A percentile compares a stretch with the other conserved stretches of the same genome.
Evolutionary conservation across 2,113 vertebrate species (phyloP).

Genomic region (Alligator sinensis): DNA sequence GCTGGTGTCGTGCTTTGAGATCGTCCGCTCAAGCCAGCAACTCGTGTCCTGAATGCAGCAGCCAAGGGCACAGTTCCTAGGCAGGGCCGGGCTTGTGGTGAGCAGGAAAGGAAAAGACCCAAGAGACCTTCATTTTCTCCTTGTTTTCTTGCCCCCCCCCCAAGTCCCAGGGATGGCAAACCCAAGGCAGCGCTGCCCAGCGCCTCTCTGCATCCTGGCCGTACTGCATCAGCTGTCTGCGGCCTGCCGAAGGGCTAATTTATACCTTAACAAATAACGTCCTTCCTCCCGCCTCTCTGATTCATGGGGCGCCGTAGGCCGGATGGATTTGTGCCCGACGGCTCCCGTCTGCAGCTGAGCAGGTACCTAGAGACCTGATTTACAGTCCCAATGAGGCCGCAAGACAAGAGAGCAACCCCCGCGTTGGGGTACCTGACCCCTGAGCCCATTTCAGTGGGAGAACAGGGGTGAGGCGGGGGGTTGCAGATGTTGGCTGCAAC

Average conservation of each 20-base stretch:
- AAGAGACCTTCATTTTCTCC: background rate
- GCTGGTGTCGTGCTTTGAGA: background rate
- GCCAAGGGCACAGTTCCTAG: background rate
- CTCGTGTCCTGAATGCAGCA: slow-evolving; percentile 37
- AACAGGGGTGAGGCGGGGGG: background rate
- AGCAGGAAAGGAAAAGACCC: background rate
- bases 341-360: slow-evolving; percentile 34
- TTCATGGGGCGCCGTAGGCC: slow-evolving; percentile 40
- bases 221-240: slow-evolving; percentile 17
- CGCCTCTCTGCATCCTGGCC: background rate
- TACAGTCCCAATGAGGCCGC: background rate
- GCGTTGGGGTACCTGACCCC: fast-evolving
- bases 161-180: background rate
- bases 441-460: fast-evolving
- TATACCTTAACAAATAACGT: slow-evolving; percentile 53
- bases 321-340: slow-evolving; percentile 48
- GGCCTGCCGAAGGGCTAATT: slow-evolving; percentile 41
- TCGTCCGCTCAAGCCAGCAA: background rate
- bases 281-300: slow-evolving; percentile 36
- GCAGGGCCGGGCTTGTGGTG: background rate
- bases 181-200: background rate
- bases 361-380: slow-evolving; percentile 47
- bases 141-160: background rate
- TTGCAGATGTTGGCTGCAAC: too few species aligned
- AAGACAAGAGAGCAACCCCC: too few species aligned